Evolutionary conservation across 2,888 invertebrate species (phyloP), one percentile per base, ranked within the genome.

Genomic region (Rhagonycha lutea): DNA sequence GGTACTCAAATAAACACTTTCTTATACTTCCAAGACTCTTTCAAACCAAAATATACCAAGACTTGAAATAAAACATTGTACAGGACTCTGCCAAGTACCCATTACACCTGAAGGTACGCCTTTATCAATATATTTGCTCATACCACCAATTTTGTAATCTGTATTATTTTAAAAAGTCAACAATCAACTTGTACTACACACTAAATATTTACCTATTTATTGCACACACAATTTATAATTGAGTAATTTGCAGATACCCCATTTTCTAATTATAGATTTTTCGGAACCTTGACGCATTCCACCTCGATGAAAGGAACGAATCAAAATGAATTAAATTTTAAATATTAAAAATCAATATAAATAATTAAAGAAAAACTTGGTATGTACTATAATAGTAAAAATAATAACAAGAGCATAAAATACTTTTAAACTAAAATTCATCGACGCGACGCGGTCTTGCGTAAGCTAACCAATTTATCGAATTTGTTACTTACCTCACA

Each of bases 381-480:
- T 32, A 32, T 12, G 12, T 18, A 18, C 18, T 18, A 18, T 18
- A 47, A n/a, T n/a, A 29, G 7, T 7, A 47, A 47, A n/a, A 47
- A n/a, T 32, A 47, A 47, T n/a, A n/a, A n/a, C n/a, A n/a, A 12
- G 47, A 47, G n/a, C 8, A n/a, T 47, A n/a, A 47, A n/a, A 47
- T n/a, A n/a, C 5, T 4, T n/a, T 0, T 32, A 5, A n/a, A 47
- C n/a, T 28, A 47, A 47, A 47, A 47, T 47, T 47, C 47, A 47
- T 47, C 14, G 28, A 65, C 63, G 67, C 72, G 72, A 24, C 32
- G 67, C 63, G 28, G 10, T 61, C 72, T 67, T 67, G 72, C 65
- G 60, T 67, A 72, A 72, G 72, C 72, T 72, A 72, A 65, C 72
- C 65, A 29, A 32, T 32, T 32, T 68, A 32, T 68, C 32, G 32